These are phyloP conservation scores for Vanacampus margaritifer DNA, from an alignment of 2,113 vertebrate species.

Conservation along the genomic window DNA sequence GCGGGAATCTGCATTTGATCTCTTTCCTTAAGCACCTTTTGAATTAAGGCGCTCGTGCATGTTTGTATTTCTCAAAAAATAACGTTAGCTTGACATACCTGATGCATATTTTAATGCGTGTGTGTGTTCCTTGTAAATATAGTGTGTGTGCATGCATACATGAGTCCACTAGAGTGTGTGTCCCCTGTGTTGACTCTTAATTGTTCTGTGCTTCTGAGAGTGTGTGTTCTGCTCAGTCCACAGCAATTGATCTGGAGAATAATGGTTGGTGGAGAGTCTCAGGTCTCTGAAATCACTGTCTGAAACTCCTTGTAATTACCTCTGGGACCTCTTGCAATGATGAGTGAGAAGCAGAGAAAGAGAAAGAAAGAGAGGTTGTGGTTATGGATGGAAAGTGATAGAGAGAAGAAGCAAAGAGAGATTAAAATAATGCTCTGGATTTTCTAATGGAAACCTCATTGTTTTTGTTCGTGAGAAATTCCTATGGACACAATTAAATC, in stretches of 20 bases:
- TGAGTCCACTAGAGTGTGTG: conserved; percentile 10
- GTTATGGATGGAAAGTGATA: neutral
- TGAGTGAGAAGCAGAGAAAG: conserved; percentile 2
- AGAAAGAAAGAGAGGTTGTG: neutral
- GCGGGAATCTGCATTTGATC: neutral
- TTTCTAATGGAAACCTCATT: neutral
- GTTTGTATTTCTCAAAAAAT: conserved; percentile 1
- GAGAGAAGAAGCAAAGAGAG: conserved; percentile 17
- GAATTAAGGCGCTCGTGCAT: neutral
- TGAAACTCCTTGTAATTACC: conserved; percentile 60
- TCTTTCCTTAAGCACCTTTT: conserved; percentile 18
- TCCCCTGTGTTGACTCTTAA: conserved; percentile 54
- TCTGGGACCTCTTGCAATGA: conserved; percentile 42
- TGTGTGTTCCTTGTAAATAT: neutral
- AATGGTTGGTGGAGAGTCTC: conserved; percentile 46
- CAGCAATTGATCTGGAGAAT: conserved; percentile 62
- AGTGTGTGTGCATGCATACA: conserved; percentile 4
- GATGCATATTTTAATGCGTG: neutral
- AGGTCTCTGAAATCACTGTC: conserved; percentile 46
- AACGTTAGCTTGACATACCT: neutral
- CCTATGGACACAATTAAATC: neutral
- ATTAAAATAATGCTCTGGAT: conserved; percentile 8
- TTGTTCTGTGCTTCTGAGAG: conserved; percentile 62
- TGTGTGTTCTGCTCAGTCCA: conserved; percentile 56
- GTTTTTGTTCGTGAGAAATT: conserved; percentile 1